phyloP scores from a whole-genome alignment of 2,113 vertebrate species.

The Monopterus albus region DNA sequence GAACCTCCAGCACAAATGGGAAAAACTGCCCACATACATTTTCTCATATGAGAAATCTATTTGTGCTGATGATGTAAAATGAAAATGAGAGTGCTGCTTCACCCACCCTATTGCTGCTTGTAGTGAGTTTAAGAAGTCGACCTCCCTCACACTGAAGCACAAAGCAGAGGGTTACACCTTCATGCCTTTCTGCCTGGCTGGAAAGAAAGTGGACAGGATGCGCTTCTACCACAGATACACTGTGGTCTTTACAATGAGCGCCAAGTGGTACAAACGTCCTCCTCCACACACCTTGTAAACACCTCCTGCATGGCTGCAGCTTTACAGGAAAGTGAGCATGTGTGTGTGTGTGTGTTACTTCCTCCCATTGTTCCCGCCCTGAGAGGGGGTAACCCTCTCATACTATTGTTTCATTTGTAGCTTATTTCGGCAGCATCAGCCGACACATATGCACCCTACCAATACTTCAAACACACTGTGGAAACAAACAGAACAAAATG shows the following conservation, averaged over 20 bases:
- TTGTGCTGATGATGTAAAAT: no score
- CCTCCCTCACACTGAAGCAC: no score
- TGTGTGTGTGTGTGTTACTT: constrained; percentile 50
- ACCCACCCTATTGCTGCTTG: no score
- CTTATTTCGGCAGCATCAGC: background rate
- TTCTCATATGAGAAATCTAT: no score
- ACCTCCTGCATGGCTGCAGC: constrained; percentile 38
- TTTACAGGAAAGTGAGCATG: constrained; percentile 46
- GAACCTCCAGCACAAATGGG: no score
- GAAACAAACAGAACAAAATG: background rate
- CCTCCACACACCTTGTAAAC: constrained; percentile 48
- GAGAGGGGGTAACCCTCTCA: constrained; percentile 51
- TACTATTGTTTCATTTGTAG: constrained; percentile 57
- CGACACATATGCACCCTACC: constrained; percentile 42
- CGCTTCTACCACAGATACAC: background rate
- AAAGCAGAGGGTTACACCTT: no score
- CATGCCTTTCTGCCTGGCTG: no score
- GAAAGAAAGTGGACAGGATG: no score
- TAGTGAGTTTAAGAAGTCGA: no score
- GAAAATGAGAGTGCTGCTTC: no score
- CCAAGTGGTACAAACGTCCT: constrained; percentile 11
- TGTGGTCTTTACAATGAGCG: background rate
- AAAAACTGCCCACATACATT: no score
- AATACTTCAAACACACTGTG: constrained; percentile 38
- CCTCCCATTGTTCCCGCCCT: constrained; percentile 78